Percentiles rank a stretch among this genome's conserved stretches.
These are phyloP conservation scores for Palloptera scutellata DNA, from an alignment of 2,888 invertebrate species.

Conservation along the genomic window DNA sequence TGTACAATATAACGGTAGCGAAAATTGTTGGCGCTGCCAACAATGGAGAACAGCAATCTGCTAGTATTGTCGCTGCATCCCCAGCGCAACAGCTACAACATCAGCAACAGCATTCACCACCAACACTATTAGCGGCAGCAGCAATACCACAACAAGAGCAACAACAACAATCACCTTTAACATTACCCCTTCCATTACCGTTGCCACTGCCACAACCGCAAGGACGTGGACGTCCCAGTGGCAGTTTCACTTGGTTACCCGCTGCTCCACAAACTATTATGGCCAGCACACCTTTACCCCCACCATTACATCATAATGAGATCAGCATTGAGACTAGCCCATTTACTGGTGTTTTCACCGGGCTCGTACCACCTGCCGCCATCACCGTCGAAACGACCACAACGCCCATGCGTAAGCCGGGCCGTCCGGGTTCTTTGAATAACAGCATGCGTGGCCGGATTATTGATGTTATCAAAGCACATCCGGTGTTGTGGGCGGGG, in stretches of 20 bases:
- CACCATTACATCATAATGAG: constrained; percentile 19
- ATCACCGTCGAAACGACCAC: constrained; percentile 53
- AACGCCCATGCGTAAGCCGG: constrained; percentile 54
- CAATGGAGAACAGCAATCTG: constrained; percentile 12
- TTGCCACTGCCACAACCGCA: constrained; percentile 43
- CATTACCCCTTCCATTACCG: constrained; percentile 26
- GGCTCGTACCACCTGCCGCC: constrained; percentile 58
- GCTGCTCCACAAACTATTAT: constrained; percentile 39
- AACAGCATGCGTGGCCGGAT: constrained; percentile 60
- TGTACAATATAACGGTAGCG: constrained; percentile 59
- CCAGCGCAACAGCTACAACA: constrained; percentile 10
- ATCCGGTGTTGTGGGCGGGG: constrained; percentile 56
- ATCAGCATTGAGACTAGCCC: constrained; percentile 38
- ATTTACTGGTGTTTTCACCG: constrained; percentile 54
- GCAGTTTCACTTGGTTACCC: constrained; percentile 57
- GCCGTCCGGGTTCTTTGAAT: constrained; percentile 57
- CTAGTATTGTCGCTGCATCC: background rate
- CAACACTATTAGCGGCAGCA: constrained; percentile 1
- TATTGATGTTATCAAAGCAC: constrained; percentile 57
- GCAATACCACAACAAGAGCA: background rate
- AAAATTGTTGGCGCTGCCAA: constrained; percentile 55
- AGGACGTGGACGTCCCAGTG: constrained; percentile 58
- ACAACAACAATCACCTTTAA: constrained; percentile 10
- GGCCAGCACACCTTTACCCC: constrained; percentile 19
- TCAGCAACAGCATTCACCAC: background rate